Percentiles rank a stretch among this genome's conserved stretches.
These are phyloP conservation scores for Candoia aspera DNA, from an alignment of 2,113 vertebrate species.

Conservation along the genomic window DNA sequence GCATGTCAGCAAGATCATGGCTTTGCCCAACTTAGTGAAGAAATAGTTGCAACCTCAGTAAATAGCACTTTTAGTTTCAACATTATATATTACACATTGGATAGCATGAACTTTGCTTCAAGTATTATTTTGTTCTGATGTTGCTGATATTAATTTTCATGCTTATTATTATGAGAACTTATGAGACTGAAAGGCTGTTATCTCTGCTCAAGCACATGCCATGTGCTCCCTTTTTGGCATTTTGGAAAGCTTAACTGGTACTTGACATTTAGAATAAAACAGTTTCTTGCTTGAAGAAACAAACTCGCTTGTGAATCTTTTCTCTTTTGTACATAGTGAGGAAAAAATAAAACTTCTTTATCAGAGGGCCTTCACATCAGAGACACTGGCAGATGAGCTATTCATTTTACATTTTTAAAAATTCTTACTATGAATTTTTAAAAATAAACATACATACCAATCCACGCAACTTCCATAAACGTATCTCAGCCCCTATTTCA, in stretches of 20 bases:
- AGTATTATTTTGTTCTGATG: conserved; percentile 22
- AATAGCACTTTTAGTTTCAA: conserved; percentile 1
- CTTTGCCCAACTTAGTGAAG: not conserved
- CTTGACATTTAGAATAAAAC: conserved; percentile 30
- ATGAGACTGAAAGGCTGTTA: not conserved
- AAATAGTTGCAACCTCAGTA: not conserved
- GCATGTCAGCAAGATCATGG: not conserved
- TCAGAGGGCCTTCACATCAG: conserved; percentile 27
- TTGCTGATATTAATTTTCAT: conserved; percentile 25
- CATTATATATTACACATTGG: not conserved
- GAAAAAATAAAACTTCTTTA: conserved; percentile 39
- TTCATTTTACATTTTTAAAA: not conserved
- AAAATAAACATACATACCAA: not conserved
- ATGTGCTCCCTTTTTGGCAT: conserved; percentile 20
- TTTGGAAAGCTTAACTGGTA: not conserved
- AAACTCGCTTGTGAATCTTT: conserved; percentile 34
- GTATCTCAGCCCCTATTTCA: not conserved
- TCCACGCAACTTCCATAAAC: not conserved
- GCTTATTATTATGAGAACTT: conserved; percentile 13
- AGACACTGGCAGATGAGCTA: conserved; percentile 28
- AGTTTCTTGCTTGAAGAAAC: conserved; percentile 20
- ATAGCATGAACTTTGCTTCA: not conserved
- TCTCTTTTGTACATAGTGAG: conserved; percentile 34
- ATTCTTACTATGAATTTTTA: not conserved
- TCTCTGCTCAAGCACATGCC: conserved; percentile 7